Evolutionary conservation across 2,113 vertebrate species (phyloP).

Genomic region (Illadopsis cleaveri): DNA sequence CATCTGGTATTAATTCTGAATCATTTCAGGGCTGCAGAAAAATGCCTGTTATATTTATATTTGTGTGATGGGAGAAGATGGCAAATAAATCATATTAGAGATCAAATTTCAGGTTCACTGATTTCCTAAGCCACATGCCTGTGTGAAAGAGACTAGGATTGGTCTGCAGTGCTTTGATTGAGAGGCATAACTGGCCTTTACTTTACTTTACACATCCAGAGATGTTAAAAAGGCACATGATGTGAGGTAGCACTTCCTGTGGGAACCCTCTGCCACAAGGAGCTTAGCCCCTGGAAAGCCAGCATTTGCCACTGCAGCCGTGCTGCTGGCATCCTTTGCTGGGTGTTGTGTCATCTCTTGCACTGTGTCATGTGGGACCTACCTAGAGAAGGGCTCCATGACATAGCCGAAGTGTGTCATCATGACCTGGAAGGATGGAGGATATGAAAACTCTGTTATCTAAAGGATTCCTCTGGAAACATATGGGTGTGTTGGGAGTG

Average conservation of each 20-base stretch:
- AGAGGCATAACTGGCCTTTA: background rate
- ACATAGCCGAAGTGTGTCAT: background rate
- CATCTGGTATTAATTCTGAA: slow-evolving; percentile 54
- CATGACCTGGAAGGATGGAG: background rate
- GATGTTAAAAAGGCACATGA: rapidly evolving
- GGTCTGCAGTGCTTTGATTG: background rate
- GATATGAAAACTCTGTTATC: background rate
- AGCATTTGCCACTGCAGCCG: background rate
- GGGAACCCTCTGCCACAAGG: background rate
- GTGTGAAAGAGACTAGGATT: background rate
- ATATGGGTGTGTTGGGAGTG: rapidly evolving
- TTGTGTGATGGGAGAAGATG: slow-evolving; percentile 43
- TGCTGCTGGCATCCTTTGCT: background rate
- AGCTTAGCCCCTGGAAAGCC: background rate
- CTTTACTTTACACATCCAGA: background rate
- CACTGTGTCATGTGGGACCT: background rate
- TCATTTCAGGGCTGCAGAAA: slow-evolving; percentile 1
- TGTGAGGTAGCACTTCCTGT: background rate
- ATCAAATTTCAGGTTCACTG: background rate
- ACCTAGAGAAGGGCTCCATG: background rate
- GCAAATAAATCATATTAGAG: slow-evolving; percentile 14
- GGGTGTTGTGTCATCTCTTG: rapidly evolving
- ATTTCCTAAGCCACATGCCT: background rate
- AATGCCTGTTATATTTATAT: slow-evolving; percentile 29
- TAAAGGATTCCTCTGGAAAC: background rate